These are phyloP conservation scores for Hypsibius dujardini DNA, from an alignment of 1,140 invertebrate genomes.

Conservation along the genomic window DNA sequence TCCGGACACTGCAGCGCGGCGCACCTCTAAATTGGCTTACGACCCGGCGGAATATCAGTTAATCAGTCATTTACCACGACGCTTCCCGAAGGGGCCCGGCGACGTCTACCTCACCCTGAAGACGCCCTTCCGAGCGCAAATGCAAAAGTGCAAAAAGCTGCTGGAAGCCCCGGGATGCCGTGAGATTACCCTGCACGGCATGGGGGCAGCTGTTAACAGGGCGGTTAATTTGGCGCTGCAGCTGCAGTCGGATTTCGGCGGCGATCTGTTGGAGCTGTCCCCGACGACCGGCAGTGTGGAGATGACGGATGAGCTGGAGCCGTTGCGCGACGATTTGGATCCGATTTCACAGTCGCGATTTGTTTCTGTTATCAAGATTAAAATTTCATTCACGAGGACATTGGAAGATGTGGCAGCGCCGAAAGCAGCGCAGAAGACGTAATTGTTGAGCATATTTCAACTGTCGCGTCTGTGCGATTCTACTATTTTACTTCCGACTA, in stretches of 20 bases:
- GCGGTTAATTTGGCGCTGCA: not conserved
- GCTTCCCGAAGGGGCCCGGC: not conserved
- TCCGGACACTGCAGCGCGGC: too few relatives aligned
- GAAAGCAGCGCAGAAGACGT: constrained; percentile 30
- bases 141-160: not conserved
- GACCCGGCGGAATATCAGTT: not conserved
- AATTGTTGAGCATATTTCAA: too few relatives aligned
- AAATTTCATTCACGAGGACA: not conserved
- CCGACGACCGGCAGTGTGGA: not conserved
- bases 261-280: not conserved
- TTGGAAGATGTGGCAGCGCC: not conserved
- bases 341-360: constrained; percentile 1
- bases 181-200: not conserved
- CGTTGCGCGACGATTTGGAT: constrained; percentile 4
- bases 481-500: too few relatives aligned
- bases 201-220: not conserved
- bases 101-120: not conserved
- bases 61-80: not conserved
- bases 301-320: constrained; percentile 5
- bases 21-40: not conserved
- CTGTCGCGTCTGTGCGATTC: too few relatives aligned
- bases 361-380: not conserved
- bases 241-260: not conserved
- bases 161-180: not conserved
- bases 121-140: not conserved